phyloP scores from a whole-genome alignment of 2,888 invertebrate species.

The Orthosia gracilis region DNA sequence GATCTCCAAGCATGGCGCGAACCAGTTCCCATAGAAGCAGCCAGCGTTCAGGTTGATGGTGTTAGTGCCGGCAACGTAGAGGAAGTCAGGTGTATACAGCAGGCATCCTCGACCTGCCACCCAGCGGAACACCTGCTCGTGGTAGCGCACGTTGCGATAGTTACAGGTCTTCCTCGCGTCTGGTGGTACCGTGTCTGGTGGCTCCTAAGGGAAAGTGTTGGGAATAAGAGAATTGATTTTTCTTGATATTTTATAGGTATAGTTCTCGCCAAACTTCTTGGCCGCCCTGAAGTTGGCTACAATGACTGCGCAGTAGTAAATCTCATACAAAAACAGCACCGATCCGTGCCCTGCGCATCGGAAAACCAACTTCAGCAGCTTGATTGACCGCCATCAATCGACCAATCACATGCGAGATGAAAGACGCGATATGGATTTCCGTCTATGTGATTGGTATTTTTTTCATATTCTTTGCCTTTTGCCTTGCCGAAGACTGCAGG shows the following conservation, averaged over 20 bases:
- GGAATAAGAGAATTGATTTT: background rate
- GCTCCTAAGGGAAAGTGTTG: conserved; percentile 75
- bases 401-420: too few species aligned
- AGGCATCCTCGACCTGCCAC: conserved; percentile 86
- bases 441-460: too few species aligned
- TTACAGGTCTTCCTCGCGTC: conserved; percentile 81
- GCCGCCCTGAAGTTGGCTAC: too few species aligned
- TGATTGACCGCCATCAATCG: too few species aligned
- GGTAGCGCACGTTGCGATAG: conserved; percentile 82
- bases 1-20: conserved; percentile 86
- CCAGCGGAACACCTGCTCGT: conserved; percentile 87
- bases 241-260: background rate
- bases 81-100: conserved; percentile 84
- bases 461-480: too few species aligned
- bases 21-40: conserved; percentile 81
- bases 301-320: too few species aligned
- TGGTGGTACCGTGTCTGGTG: conserved; percentile 74
- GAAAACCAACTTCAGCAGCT: too few species aligned
- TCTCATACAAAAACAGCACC: too few species aligned
- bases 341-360: too few species aligned
- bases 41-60: conserved; percentile 78
- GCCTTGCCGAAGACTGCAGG: too few species aligned
- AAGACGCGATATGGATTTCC: too few species aligned
- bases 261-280: too few species aligned
- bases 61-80: conserved; percentile 80